These are phyloP conservation scores for Candidula unifasciata DNA, from an alignment of 2,888 invertebrate species.

Conservation along the genomic window DNA sequence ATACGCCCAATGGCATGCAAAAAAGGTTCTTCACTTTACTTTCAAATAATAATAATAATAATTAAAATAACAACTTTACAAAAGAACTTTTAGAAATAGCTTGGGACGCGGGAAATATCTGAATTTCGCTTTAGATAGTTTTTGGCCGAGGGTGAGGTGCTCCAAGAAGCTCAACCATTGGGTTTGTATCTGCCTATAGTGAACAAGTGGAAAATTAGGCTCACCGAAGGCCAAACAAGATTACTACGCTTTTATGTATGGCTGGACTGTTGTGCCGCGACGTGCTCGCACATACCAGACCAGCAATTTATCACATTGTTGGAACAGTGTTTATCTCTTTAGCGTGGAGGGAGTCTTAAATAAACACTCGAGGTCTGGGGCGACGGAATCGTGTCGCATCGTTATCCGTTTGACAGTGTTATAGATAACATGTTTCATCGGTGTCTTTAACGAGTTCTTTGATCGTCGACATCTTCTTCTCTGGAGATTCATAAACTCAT, in stretches of 20 bases:
- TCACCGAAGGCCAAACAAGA: neutral
- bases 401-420: neutral
- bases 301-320: neutral
- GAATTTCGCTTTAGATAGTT: too few relatives aligned
- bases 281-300: neutral
- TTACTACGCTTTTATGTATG: neutral
- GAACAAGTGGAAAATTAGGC: too few relatives aligned
- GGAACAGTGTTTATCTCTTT: neutral
- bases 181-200: too few relatives aligned
- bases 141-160: too few relatives aligned
- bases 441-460: slow-evolving; percentile 19
- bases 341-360: neutral
- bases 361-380: neutral
- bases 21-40: too few relatives aligned
- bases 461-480: neutral
- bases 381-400: neutral
- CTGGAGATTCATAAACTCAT: neutral
- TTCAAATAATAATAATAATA: too few relatives aligned
- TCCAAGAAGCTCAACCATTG: too few relatives aligned
- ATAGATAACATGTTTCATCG: slow-evolving; percentile 26
- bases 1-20: too few relatives aligned
- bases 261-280: neutral
- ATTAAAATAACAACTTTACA: too few relatives aligned
- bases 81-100: too few relatives aligned
- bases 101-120: too few relatives aligned